Conservation (phyloP, 2,113 vertebrate genomes). For the Jacana jacana region DNA sequence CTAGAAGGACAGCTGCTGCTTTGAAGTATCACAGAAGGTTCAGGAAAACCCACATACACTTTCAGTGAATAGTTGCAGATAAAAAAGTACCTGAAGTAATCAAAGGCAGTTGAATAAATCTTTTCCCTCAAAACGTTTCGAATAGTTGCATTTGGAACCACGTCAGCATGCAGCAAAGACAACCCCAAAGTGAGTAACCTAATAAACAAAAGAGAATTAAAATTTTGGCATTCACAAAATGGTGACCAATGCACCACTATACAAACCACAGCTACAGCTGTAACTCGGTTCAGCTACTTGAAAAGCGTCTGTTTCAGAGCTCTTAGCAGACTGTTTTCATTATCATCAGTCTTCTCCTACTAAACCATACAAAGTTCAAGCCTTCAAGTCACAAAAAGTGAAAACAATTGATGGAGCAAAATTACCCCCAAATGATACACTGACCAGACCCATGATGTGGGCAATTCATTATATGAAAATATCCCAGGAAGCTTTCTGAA, state of each 20-base stretch:
- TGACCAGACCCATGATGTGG: not conserved
- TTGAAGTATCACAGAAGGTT: not conserved
- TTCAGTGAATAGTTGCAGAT: not conserved
- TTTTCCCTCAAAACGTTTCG: slow-evolving; percentile 95
- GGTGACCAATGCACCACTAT: not conserved
- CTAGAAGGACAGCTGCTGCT: not conserved
- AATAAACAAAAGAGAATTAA: not conserved
- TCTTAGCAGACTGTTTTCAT: not conserved
- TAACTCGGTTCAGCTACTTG: not conserved
- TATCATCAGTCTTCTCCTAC: not conserved
- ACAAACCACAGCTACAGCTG: not conserved
- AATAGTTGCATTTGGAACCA: slow-evolving; percentile 92
- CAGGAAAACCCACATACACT: not conserved
- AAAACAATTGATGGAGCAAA: not conserved
- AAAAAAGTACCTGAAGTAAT: slow-evolving; percentile 90
- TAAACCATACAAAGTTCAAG: not conserved
- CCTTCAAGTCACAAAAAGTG: not conserved
- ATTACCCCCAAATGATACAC: not conserved
- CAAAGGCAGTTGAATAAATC: slow-evolving; percentile 96
- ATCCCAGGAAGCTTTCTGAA: not conserved
- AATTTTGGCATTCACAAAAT: not conserved
- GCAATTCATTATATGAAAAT: not conserved
- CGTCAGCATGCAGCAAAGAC: slow-evolving; percentile 92
- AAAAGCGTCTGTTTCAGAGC: not conserved
- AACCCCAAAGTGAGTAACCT: slow-evolving; percentile 91